Percentiles rank a stretch among this genome's conserved stretches.
phyloP scores from a whole-genome alignment of 2,888 invertebrate genomes.

The Notodonta dromedarius region DNA sequence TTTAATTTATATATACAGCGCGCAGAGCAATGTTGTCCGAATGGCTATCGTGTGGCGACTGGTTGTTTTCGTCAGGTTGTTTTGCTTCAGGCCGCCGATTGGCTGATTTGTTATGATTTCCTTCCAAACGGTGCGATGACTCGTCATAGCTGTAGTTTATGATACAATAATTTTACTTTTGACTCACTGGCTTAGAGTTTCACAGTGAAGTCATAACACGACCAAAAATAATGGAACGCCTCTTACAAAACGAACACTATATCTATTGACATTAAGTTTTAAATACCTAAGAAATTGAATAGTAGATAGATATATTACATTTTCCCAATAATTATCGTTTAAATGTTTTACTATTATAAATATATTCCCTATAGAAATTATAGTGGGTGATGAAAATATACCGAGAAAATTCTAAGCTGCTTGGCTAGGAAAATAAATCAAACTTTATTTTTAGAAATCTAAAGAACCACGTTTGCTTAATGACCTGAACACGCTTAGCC shows the following conservation, averaged over 20 bases:
- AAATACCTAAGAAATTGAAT: too few relatives aligned
- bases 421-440: not conserved
- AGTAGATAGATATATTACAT: too few relatives aligned
- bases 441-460: not conserved
- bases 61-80: slow-evolving; percentile 57
- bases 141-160: slow-evolving; percentile 41
- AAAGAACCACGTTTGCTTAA: not conserved
- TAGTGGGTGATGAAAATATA: too few relatives aligned
- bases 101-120: slow-evolving; percentile 63
- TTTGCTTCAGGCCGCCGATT: slow-evolving; percentile 49
- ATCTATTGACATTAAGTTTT: too few relatives aligned
- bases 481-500: not conserved
- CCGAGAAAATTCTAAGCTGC: too few relatives aligned
- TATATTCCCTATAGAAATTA: too few relatives aligned
- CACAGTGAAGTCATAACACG: not conserved
- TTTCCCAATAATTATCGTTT: too few relatives aligned
- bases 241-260: too few relatives aligned
- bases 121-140: slow-evolving; percentile 51
- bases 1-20: slow-evolving; percentile 11
- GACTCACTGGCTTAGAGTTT: slow-evolving; percentile 35
- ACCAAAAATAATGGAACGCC: too few relatives aligned
- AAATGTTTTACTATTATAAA: too few relatives aligned
- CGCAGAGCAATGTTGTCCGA: slow-evolving; percentile 37
- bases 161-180: slow-evolving; percentile 43
- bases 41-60: slow-evolving; percentile 47